These are phyloP conservation scores for Meloidogyne hapla DNA, from an alignment of 1,140 invertebrate species.

Conservation along the genomic window DNA sequence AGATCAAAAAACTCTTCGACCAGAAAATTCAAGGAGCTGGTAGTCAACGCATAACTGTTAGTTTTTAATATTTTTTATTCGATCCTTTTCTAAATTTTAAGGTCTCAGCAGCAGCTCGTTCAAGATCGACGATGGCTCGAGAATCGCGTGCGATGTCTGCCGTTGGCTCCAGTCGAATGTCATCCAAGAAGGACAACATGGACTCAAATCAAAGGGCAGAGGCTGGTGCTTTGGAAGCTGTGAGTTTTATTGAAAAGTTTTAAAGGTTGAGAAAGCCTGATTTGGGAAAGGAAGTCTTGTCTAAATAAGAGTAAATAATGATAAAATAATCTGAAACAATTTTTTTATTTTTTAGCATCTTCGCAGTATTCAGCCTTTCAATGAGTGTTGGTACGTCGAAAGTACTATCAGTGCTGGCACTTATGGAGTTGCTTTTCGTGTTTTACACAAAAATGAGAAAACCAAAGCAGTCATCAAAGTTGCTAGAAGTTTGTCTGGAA, in stretches of 20 bases:
- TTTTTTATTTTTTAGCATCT: slow-evolving; percentile 10
- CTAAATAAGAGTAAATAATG: too few relatives aligned
- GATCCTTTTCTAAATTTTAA: neutral
- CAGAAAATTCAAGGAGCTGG: neutral
- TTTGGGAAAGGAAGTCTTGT: too few relatives aligned
- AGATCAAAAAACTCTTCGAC: neutral
- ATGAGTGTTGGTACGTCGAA: slow-evolving; percentile 40
- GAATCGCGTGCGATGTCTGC: neutral
- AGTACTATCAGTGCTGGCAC: slow-evolving; percentile 45
- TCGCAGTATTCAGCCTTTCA: slow-evolving; percentile 30
- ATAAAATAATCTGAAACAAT: too few relatives aligned
- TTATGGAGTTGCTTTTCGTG: slow-evolving; percentile 51
- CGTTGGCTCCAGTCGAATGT: neutral
- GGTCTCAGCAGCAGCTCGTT: neutral
- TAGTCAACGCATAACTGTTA: neutral
- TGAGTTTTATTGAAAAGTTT: neutral
- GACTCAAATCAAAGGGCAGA: neutral
- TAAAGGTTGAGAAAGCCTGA: neutral
- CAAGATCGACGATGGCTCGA: neutral
- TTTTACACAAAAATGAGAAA: slow-evolving; percentile 36
- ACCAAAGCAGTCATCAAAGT: slow-evolving; percentile 14
- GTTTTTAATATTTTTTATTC: neutral
- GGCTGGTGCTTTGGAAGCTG: neutral
- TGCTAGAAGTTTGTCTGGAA: slow-evolving; percentile 25
- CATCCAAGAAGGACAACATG: neutral